A percentile compares a stretch with the other conserved stretches of the same genome.
phyloP scores from a whole-genome alignment of 2,888 invertebrate species.

The Mellilla xanthometata region DNA sequence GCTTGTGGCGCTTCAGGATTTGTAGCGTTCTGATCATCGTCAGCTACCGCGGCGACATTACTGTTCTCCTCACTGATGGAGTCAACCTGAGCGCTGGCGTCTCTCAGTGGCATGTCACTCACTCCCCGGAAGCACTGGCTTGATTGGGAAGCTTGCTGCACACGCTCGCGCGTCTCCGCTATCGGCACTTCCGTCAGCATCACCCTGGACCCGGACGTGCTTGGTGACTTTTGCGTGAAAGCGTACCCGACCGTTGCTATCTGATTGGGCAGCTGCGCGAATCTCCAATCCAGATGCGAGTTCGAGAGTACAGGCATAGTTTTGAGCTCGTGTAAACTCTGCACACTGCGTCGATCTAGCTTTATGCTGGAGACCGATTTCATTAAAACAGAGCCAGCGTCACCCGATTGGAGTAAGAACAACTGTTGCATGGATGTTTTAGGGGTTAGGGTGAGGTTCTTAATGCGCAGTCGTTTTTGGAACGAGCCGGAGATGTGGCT shows the following conservation, averaged over 20 bases:
- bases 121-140: slow-evolving; percentile 35
- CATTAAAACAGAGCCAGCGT: slow-evolving; percentile 50
- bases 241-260: slow-evolving; percentile 62
- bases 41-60: background rate
- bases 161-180: background rate
- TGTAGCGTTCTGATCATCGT: background rate
- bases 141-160: slow-evolving; percentile 16
- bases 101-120: slow-evolving; percentile 6
- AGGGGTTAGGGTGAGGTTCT: slow-evolving; percentile 59
- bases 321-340: slow-evolving; percentile 39
- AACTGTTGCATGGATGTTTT: slow-evolving; percentile 56
- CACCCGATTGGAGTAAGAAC: slow-evolving; percentile 58
- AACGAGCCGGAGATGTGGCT: slow-evolving; percentile 51
- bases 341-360: slow-evolving; percentile 31
- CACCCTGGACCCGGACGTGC: slow-evolving; percentile 21
- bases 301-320: slow-evolving; percentile 43
- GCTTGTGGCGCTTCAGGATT: background rate
- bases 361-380: slow-evolving; percentile 45
- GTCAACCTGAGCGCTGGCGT: slow-evolving; percentile 13
- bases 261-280: slow-evolving; percentile 53
- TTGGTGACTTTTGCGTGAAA: slow-evolving; percentile 39
- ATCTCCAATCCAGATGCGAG: slow-evolving; percentile 46
- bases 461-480: slow-evolving; percentile 54
- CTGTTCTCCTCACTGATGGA: background rate
- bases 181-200: slow-evolving; percentile 8